A percentile compares a stretch with the other conserved stretches of the same genome.
Conservation (phyloP, 2,888 invertebrate species). For the Macrosoma leucophasiata region DNA sequence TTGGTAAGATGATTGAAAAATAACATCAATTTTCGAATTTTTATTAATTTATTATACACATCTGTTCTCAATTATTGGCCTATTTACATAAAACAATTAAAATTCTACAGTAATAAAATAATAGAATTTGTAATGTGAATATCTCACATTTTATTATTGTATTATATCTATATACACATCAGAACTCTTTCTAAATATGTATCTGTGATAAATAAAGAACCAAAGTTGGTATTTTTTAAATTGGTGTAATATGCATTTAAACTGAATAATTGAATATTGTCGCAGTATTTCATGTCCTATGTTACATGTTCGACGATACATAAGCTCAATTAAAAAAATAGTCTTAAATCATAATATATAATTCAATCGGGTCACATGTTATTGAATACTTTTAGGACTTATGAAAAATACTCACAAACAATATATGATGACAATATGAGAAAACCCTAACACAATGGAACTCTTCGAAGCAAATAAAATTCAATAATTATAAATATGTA, state of each 20-base stretch:
- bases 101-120: conserved; percentile 59
- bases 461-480: conserved; percentile 24
- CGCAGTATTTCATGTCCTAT: too few relatives aligned
- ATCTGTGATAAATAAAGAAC: conserved; percentile 10
- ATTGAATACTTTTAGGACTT: too few relatives aligned
- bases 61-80: conserved; percentile 52
- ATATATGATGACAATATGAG: conserved; percentile 2
- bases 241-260: too few relatives aligned
- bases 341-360: conserved; percentile 3
- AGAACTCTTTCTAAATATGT: conserved; percentile 19
- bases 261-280: too few relatives aligned
- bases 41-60: conserved; percentile 65
- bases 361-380: conserved; percentile 5
- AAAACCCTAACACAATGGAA: conserved; percentile 2
- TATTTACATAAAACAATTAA: conserved; percentile 60
- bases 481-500: conserved; percentile 44
- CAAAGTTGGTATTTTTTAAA: too few relatives aligned
- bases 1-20: conserved; percentile 21
- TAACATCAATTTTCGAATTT: conserved; percentile 36
- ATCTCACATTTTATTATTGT: conserved; percentile 28
- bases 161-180: conserved; percentile 34
- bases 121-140: conserved; percentile 35
- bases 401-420: too few relatives aligned
- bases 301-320: too few relatives aligned
- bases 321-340: too few relatives aligned